A percentile compares a stretch with the other conserved stretches of the same genome.
These are phyloP conservation scores for Hydrocynus forskahlii DNA, from an alignment of 2,797 vertebrate genomes.

Conservation along the genomic window DNA sequence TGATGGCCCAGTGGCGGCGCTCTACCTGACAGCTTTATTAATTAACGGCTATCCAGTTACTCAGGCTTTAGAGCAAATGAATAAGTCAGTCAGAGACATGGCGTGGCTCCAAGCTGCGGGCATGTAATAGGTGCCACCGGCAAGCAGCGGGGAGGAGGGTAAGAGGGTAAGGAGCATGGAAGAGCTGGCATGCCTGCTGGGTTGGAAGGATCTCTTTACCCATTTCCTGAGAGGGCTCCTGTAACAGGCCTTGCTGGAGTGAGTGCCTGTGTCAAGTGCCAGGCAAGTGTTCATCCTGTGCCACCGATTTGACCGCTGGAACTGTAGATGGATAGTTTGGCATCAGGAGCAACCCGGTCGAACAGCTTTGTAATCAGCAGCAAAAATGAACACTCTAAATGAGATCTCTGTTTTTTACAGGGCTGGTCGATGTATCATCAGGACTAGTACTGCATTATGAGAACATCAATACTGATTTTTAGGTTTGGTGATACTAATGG, in stretches of 20 bases:
- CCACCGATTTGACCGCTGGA: conserved; percentile 22
- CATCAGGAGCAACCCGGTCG: neutral
- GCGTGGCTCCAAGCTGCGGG: conserved; percentile 48
- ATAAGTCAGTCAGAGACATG: conserved; percentile 53
- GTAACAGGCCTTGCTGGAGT: conserved; percentile 40
- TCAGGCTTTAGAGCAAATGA: conserved; percentile 67
- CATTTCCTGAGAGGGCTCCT: conserved; percentile 55
- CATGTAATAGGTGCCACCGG: conserved; percentile 56
- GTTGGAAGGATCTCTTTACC: conserved; percentile 56
- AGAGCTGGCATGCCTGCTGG: conserved; percentile 33
- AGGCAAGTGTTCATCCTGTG: conserved; percentile 35
- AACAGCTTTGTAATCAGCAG: neutral
- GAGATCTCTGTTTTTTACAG: neutral
- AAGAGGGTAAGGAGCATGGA: conserved; percentile 27
- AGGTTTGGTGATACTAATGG: neutral
- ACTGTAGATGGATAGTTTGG: conserved; percentile 14
- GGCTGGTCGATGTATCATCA: neutral
- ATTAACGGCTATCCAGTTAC: conserved; percentile 84
- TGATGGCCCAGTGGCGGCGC: conserved; percentile 76
- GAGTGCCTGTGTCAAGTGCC: conserved; percentile 36
- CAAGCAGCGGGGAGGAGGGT: conserved; percentile 25
- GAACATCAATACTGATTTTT: neutral
- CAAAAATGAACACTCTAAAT: neutral
- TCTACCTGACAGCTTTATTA: conserved; percentile 86
- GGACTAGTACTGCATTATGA: neutral